Evolutionary conservation across 2,797 vertebrate species (phyloP).

Genomic region (Varecia variegata): DNA sequence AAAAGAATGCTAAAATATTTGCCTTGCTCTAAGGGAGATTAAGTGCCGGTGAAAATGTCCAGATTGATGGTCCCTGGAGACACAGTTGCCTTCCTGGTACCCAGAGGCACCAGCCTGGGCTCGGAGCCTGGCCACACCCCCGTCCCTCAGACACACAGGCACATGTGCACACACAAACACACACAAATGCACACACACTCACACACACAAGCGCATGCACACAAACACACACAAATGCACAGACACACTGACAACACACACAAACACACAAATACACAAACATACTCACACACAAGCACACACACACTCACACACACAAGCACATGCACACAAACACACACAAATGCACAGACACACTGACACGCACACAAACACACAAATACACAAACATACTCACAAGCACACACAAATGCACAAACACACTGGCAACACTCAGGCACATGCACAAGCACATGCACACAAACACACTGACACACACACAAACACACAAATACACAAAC

Average conservation of each 20-base stretch:
- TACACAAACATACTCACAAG: background rate
- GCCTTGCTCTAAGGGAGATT: background rate
- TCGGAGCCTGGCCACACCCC: rapidly evolving
- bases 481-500: background rate
- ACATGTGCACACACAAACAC: background rate
- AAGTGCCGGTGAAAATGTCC: background rate
- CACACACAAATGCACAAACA: rapidly evolving
- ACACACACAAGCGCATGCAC: background rate
- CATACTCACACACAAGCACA: background rate
- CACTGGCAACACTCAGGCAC: no score
- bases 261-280: rapidly evolving
- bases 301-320: background rate
- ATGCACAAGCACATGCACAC: background rate
- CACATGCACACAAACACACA: background rate
- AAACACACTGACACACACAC: background rate
- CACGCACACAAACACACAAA: background rate
- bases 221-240: rapidly evolving
- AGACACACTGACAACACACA: background rate
- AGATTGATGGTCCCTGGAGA: background rate
- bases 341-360: background rate
- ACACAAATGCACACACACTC: no score
- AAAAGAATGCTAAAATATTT: constrained; percentile 36
- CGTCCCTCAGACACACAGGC: background rate
- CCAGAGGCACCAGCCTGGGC: background rate
- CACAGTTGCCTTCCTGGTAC: background rate